Base-by-base conservation (phyloP, 2,113 vertebrate species). In the Amphiprion percula region DNA sequence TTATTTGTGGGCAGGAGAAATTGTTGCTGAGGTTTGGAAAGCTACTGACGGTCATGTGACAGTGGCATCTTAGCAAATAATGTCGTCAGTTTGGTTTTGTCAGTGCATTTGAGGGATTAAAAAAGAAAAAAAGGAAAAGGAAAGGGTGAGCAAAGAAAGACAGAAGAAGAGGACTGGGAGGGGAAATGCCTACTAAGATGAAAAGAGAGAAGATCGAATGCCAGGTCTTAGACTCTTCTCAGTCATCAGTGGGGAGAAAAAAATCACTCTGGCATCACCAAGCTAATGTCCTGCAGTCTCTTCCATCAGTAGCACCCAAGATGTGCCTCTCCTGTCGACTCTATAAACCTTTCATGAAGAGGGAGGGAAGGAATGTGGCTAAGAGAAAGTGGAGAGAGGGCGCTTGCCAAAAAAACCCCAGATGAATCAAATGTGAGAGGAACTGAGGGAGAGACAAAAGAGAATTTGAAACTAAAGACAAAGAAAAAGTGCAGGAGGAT, bases 271-370 rank as follows among this genome's bases (percentile, higher is more conserved):
- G 85, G 84, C 79, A 84, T 84, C 75, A 74, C 80, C n/a, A 4
- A 72, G 66, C 77, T 90, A 85, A 87, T 87, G 84, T 88, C 83
- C 76, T 83, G 62, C 71, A 83, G 79, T 79, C 68, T 83, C 67
- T 61, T 87, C 79, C 64, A 85, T 81, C 74, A 86, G 72, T 54
- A 33, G 54, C 74, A 77, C 59, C 81, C 16, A 1, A 66, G 74
- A 85, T 65, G 69, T 61, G 60, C 49, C 58, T 81, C 70, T 80
- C 59, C 70, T 85, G 83, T 75, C 86, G 85, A 60, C 67, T 75
- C 69, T 76, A 74, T 81, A 89, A 92, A 92, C 70, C 66, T 87
- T 82, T 80, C 59, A 87, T 77, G 59, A 83, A 84, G 63, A 68
- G 55, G 23, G 61, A 85, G 66, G 46, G 64, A 73, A 69, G 58